Percentiles rank a stretch among this genome's conserved stretches.
These are phyloP conservation scores for Drepana arcuata DNA, from an alignment of 1,140 invertebrate genomes.

Conservation along the genomic window DNA sequence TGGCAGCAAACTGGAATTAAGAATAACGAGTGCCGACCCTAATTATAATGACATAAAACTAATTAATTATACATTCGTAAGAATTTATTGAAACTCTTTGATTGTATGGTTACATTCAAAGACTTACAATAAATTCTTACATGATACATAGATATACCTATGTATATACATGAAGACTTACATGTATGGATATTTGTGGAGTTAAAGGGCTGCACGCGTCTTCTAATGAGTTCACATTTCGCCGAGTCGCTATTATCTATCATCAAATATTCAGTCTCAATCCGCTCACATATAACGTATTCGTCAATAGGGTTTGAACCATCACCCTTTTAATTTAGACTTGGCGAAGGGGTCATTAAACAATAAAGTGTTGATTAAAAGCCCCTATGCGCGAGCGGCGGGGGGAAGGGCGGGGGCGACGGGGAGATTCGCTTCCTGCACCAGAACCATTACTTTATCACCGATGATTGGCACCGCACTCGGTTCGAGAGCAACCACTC, in stretches of 20 bases:
- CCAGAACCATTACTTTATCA: conserved; percentile 63
- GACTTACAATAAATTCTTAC: no score
- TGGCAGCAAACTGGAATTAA: no score
- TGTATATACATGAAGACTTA: no score
- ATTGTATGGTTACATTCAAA: no score
- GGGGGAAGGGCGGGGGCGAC: conserved; percentile 27
- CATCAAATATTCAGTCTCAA: conserved; percentile 51
- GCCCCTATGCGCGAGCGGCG: conserved; percentile 61
- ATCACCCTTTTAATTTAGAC: conserved; percentile 70
- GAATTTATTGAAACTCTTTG: no score
- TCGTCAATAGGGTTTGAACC: conserved; percentile 65
- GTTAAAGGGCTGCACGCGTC: conserved; percentile 1
- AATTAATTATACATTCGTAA: no score
- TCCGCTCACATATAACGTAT: conserved; percentile 59
- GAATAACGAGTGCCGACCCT: no score
- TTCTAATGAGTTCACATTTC: conserved; percentile 1
- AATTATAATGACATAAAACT: no score
- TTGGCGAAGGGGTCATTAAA: conserved; percentile 67
- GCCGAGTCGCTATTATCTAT: conserved; percentile 34
- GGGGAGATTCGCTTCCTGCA: conserved; percentile 66
- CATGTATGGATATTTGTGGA: conserved; percentile 6
- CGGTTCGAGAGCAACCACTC: conserved; percentile 14
- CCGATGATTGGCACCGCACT: conserved; percentile 55
- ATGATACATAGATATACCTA: no score
- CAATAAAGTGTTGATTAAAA: conserved; percentile 72